A percentile compares a stretch with the other conserved stretches of the same genome.
These are phyloP conservation scores for Sebastolobus alascanus DNA, from an alignment of 2,797 vertebrate genomes.

Conservation along the genomic window DNA sequence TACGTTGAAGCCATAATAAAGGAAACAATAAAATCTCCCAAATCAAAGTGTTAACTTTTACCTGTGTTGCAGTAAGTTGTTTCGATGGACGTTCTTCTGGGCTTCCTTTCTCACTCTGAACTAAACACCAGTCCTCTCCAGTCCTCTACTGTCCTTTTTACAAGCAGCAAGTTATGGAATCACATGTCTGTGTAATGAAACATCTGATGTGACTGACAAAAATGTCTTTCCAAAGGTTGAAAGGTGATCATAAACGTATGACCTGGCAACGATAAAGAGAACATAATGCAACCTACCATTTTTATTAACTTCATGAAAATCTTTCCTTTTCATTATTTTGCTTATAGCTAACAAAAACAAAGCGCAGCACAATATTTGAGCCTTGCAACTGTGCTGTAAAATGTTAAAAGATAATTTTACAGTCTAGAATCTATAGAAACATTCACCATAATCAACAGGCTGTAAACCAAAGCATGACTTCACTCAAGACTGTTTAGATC, in stretches of 20 bases:
- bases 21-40: neutral
- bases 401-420: neutral
- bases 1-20: neutral
- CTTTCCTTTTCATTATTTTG: neutral
- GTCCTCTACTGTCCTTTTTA: constrained; percentile 36
- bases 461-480: neutral
- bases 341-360: neutral
- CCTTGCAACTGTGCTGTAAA: constrained; percentile 9
- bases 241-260: constrained; percentile 9
- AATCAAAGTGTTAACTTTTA: neutral
- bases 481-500: constrained; percentile 21
- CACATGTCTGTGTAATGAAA: constrained; percentile 59
- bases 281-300: neutral
- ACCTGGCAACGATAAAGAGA: neutral
- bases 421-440: constrained; percentile 4
- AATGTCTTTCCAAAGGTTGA: constrained; percentile 52
- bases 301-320: neutral
- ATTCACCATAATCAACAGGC: neutral
- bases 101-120: constrained; percentile 10
- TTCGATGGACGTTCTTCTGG: neutral
- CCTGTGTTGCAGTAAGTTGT: constrained; percentile 43
- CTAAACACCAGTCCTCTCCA: neutral
- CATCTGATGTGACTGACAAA: constrained; percentile 64
- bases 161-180: constrained; percentile 20
- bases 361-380: neutral